phyloP scores from a whole-genome alignment of 2,797 vertebrate species.

The Pangasius macronema region DNA sequence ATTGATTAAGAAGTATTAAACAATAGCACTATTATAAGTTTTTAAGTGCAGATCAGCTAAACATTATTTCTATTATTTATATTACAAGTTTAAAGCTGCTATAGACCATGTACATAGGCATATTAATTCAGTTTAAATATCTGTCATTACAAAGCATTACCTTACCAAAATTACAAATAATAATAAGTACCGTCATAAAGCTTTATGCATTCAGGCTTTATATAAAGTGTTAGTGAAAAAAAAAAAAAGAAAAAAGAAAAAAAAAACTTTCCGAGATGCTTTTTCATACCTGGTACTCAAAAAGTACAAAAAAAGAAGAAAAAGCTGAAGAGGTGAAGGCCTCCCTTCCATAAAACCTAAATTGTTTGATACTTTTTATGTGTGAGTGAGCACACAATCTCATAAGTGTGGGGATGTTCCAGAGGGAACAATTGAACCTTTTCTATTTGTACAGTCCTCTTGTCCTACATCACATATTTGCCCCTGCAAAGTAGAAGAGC shows the following conservation, averaged over 20 bases:
- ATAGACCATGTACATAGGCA: not conserved
- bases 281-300: not conserved
- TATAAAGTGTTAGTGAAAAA: not conserved
- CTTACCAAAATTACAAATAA: not conserved
- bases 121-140: constrained; percentile 8
- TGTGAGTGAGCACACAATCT: constrained; percentile 57
- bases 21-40: not conserved
- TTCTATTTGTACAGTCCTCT: constrained; percentile 70
- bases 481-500: constrained; percentile 73
- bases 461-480: constrained; percentile 66
- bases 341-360: constrained; percentile 35
- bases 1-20: not conserved
- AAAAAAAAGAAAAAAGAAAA: not conserved
- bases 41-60: not conserved
- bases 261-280: not conserved
- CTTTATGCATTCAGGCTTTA: constrained; percentile 17
- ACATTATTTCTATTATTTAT: not conserved
- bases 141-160: not conserved
- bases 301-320: constrained; percentile 5
- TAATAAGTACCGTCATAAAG: constrained; percentile 1
- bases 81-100: constrained; percentile 4
- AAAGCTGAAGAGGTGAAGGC: constrained; percentile 10
- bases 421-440: constrained; percentile 58
- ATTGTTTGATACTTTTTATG: constrained; percentile 58
- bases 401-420: constrained; percentile 33